Evolutionary conservation across 2,113 vertebrate species (phyloP), one percentile per base, ranked within the genome.

Genomic region (Rhegmatorhina hoffmannsi): DNA sequence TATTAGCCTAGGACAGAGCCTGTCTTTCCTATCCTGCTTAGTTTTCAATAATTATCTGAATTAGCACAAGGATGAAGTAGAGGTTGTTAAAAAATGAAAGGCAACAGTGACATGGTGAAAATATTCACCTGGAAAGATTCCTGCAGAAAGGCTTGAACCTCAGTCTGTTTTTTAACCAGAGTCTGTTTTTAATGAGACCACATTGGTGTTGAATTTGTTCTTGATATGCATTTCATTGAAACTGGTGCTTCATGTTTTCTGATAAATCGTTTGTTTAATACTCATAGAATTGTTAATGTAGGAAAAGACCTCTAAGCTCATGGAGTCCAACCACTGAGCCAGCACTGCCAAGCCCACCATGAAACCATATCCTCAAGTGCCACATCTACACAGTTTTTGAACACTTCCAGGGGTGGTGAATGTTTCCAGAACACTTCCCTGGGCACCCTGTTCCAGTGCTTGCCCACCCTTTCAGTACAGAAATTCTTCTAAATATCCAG

Each of bases 351-450:
- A 29, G 18, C 12, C 23, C 60, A 59, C 33, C 52, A 67, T 69
- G 20, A 31, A 16, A 13, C 4, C 47, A 6, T 21, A 7, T 26
- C 40, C 63, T 43, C n/a, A 34, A 55, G 49, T 34, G 63, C 20
- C 34, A 40, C 40, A 49, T 13, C 40, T 31, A 26, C 47, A 8
- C 0, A 0, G 7, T 49, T 76, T 49, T 76, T 47, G 5, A 34
- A 10, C 31, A 43, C 40, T 56, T 68, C 74, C 23, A 53, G 24
- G 24, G 19, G 2, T 25, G 10, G 5, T 46, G 38, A n/a, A 40
- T 1, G 0, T 16, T 25, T 47, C 40, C 47, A 69, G 55, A 11
- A 31, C 29, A 9, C 38, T 44, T 52, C 24, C 26, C 23, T 28
- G 26, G 43, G 26, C 31, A 58, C 11, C 43, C 44, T 52, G 3